A percentile compares a stretch with the other conserved stretches of the same genome.
Evolutionary conservation across 2,113 vertebrate genomes (phyloP).

Genomic region (Ranitomeya imitator): DNA sequence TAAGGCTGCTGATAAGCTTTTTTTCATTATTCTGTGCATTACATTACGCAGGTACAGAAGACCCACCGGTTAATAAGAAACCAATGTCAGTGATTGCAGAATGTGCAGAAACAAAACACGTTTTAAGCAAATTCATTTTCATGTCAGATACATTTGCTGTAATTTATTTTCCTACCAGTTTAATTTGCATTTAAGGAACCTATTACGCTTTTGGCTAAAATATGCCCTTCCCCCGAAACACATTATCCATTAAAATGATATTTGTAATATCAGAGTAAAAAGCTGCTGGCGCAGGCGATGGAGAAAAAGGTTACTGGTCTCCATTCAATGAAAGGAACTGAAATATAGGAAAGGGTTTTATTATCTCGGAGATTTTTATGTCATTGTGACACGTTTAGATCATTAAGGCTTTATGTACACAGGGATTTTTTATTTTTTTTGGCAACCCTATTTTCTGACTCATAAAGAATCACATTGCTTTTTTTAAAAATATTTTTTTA

Average conservation of each 20-base stretch:
- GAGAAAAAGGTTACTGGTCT: neutral
- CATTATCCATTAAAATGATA: conserved; percentile 11
- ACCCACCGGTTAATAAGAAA: conserved; percentile 63
- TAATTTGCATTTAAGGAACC: conserved; percentile 50
- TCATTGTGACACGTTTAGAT: neutral
- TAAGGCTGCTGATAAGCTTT: conserved; percentile 36
- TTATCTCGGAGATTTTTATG: neutral
- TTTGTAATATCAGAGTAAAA: conserved; percentile 16
- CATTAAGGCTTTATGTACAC: neutral
- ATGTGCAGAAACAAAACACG: conserved; percentile 62
- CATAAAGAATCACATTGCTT: too few species aligned
- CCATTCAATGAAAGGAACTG: neutral
- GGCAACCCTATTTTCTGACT: too few species aligned
- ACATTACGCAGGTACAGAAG: conserved; percentile 59
- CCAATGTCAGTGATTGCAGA: conserved; percentile 59
- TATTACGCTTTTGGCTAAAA: conserved; percentile 37
- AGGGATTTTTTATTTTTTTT: too few species aligned
- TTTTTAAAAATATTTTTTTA: too few species aligned
- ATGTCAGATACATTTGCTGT: conserved; percentile 65
- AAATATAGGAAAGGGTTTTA: neutral
- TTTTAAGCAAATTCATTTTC: conserved; percentile 61
- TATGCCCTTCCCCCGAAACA: conserved; percentile 26
- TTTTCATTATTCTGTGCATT: conserved; percentile 62
- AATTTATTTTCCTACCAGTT: conserved; percentile 62
- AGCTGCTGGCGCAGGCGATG: neutral